Base-by-base conservation (phyloP, 2,113 vertebrate genomes). In the Thunnus thynnus region DNA sequence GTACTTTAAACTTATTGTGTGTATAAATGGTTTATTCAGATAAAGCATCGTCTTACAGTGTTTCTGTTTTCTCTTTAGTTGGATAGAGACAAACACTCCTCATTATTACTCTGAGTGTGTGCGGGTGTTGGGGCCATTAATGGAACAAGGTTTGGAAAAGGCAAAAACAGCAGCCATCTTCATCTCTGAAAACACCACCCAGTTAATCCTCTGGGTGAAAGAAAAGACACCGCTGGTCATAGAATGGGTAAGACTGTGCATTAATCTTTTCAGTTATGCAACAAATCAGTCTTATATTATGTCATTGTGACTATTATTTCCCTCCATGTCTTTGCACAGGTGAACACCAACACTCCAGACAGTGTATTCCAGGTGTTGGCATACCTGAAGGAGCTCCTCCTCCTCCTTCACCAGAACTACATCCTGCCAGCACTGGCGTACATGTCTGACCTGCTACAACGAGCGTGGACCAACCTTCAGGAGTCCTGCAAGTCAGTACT, bases 401-500 rank as follows among this genome's bases (percentile, higher is more conserved):
- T 97, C 27, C 93, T 95, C 67, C 84, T 98, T 58, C 72, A 96
- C 80, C 90, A 89, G 20, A 95, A 91, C 56, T 95, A 96, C 89
- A 77, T 99, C 75, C 76, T 96, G 56, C 97, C 98, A 0, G 71
- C 90, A 0, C 91, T 97, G 88, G 92, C 92, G 2, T 82, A 93
- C 13, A 20, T 94, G 4, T 89, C 92, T 0, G 65, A 90, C 0
- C 81, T 60, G 0, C 87, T 98, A 5, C 92, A 96, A 20, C 72
- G 12, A n/a, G 92, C 82, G 0, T 99, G 97, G 97, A 83, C 93
- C 74, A 89, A 18, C 66, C 95, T 97, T 44, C 93, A 96, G 4
- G 91, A 97, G 8, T 96, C 95, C 17, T 99, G 98, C 97, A 94
- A 95, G 98, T 99, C 89, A 96, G 96, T 95, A 72, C 27, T 2